These are phyloP conservation scores for Poicephalus gulielmi DNA, from an alignment of 2,113 vertebrate genomes.

Conservation along the genomic window DNA sequence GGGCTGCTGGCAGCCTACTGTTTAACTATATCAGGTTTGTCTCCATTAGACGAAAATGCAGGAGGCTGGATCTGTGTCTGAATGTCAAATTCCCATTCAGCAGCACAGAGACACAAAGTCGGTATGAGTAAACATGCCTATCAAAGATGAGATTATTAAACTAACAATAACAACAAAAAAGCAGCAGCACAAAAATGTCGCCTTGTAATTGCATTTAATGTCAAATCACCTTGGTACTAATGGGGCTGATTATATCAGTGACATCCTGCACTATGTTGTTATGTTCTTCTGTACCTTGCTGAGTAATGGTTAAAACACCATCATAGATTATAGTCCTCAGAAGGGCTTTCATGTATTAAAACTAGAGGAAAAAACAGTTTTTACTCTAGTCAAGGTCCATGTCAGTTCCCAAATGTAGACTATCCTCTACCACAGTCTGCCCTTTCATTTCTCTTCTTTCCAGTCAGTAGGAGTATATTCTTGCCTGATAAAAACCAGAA, in stretches of 20 bases:
- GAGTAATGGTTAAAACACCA: background rate
- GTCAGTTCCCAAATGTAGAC: background rate
- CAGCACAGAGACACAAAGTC: constrained; percentile 15
- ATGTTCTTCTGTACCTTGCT: background rate
- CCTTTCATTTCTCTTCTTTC: background rate
- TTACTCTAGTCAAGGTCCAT: background rate
- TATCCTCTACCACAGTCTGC: background rate
- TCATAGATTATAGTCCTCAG: background rate
- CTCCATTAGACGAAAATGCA: constrained; percentile 22
- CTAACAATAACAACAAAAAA: background rate
- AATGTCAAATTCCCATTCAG: background rate
- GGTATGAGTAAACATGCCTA: background rate
- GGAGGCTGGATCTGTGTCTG: background rate
- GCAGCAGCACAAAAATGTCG: background rate
- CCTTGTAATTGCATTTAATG: background rate
- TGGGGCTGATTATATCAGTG: background rate
- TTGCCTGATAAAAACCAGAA: background rate
- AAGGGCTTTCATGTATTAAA: background rate
- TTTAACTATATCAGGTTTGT: constrained; percentile 9
- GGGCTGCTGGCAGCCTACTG: background rate
- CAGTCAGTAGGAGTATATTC: background rate
- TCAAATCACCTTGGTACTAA: constrained; percentile 6
- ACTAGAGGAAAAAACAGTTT: background rate
- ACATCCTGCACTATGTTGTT: background rate
- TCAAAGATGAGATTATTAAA: constrained; percentile 18